Base-by-base conservation (phyloP, 2,797 vertebrate genomes). In the Pangasius mekongensis region DNA sequence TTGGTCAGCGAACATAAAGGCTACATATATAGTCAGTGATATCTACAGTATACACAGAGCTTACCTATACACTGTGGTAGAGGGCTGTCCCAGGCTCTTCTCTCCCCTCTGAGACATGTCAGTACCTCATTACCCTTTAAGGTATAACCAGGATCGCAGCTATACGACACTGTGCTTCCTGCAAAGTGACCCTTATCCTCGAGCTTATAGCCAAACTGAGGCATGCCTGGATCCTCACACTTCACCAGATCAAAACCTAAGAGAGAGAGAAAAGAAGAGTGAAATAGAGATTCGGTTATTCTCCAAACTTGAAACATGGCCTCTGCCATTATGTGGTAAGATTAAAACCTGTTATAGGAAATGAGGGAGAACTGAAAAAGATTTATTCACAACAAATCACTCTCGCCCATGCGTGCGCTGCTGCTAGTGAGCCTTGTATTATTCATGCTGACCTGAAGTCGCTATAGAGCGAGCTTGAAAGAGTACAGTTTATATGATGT, bases 131-230 rank as follows among this genome's bases (percentile, higher is more conserved):
- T 96, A 76, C 99, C 99, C 27, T 96, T 96, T 89, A 99, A 94
- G 1, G 92, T 97, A 80, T 99, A 99, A 5, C 99, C 99, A 0
- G 98, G 98, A 92, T 99, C 97, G 58, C 99, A 99, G 95, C 92
- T 97, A 39, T 98, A 99, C 0, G 97, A 96, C 90, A 99, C 98
- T 0, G 95, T 97, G 93, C 98, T 99, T 84, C 98, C 99, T 2
- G 99, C 98, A 54, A 99, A 99, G 91, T 99, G 98, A 47, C 98
- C 99, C 92, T 97, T 98, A 14, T 99, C 98, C 0, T 97, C 97
- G 22, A 95, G 96, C 93, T 98, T 99, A 94, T 97, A 99, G 54
- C 98, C 99, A 18, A 99, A 99, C 94, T 97, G 97, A 0, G 98
- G 98, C 33, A 97, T 92, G 24, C 99, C 98, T 0, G 99, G 99